Conservation (phyloP, 2,113 vertebrate species). For the Scatophagus argus region DNA sequence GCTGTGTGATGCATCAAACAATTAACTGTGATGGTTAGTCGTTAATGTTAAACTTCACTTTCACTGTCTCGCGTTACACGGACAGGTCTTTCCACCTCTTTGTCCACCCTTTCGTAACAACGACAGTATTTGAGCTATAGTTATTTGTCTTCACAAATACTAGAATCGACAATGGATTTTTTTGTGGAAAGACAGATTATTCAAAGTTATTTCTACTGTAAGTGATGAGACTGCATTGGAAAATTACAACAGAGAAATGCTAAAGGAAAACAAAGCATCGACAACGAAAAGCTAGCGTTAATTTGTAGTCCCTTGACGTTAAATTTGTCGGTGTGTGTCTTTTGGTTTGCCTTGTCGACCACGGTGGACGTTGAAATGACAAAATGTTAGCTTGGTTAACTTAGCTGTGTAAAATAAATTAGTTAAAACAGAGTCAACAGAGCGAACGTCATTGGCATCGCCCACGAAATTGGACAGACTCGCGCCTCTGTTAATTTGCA, state of each 20-base stretch:
- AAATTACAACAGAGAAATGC: no score
- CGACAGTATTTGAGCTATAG: not conserved
- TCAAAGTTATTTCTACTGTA: no score
- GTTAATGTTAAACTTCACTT: not conserved
- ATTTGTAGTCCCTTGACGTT: not conserved
- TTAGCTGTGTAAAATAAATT: no score
- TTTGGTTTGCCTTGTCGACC: not conserved
- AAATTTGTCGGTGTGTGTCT: not conserved
- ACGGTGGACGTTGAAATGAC: not conserved
- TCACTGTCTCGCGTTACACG: not conserved
- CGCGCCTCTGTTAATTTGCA: no score
- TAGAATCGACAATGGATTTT: no score
- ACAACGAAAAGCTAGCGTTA: not conserved
- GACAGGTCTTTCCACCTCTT: not conserved
- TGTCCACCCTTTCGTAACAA: no score
- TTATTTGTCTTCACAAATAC: no score
- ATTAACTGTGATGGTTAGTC: no score
- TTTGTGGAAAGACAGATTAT: no score
- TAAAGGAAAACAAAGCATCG: not conserved
- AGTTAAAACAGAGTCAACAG: not conserved
- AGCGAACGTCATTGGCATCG: slow-evolving; percentile 32
- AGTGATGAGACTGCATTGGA: no score
- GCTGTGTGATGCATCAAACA: not conserved
- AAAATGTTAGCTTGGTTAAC: no score
- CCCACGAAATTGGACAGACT: not conserved